These are phyloP conservation scores for Arvicanthis niloticus DNA, from an alignment of 2,113 vertebrate genomes.

Conservation along the genomic window DNA sequence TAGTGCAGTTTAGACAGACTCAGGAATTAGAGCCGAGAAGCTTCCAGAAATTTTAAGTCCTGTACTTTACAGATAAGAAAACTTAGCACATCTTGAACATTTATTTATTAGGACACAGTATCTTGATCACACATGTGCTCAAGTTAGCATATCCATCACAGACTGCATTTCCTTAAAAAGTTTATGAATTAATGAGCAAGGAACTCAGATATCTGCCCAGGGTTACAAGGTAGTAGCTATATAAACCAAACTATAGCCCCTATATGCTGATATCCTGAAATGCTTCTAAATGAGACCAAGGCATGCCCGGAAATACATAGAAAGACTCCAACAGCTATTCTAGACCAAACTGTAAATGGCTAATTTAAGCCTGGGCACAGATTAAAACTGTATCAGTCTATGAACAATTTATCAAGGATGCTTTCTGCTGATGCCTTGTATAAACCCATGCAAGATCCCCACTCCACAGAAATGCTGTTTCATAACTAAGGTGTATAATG, in stretches of 20 bases:
- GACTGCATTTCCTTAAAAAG: background rate
- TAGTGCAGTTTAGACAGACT: background rate
- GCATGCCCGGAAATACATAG: background rate
- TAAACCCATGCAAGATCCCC: background rate
- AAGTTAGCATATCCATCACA: background rate
- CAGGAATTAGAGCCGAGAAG: background rate
- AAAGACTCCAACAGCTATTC: background rate
- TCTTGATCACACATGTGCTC: background rate
- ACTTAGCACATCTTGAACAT: background rate
- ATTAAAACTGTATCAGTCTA: background rate
- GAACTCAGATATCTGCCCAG: background rate
- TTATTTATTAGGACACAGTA: constrained; percentile 23
- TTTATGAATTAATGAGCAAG: background rate
- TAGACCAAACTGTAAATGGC: background rate
- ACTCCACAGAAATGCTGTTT: background rate
- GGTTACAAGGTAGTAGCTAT: background rate
- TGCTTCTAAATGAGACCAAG: background rate
- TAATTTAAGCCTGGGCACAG: background rate
- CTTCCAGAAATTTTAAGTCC: background rate
- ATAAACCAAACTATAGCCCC: background rate
- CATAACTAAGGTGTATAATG: background rate
- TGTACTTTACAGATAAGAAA: constrained; percentile 5
- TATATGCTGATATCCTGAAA: background rate
- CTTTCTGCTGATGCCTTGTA: background rate
- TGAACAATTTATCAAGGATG: background rate